Percentiles rank a stretch among this genome's conserved stretches.
Evolutionary conservation across 2,888 invertebrate genomes (phyloP).

Genomic region (Hoplodrina ambigua): DNA sequence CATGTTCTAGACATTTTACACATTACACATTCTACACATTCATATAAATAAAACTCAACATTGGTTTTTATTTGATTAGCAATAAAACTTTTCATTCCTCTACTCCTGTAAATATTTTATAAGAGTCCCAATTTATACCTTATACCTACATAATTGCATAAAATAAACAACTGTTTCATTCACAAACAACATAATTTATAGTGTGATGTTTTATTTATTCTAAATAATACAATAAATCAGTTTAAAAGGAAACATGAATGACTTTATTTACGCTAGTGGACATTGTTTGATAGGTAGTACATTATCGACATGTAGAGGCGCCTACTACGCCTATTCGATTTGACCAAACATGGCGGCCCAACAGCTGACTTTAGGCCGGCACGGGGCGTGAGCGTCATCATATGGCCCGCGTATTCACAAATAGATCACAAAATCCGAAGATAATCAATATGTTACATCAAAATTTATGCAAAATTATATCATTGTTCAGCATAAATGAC

Average conservation of each 20-base stretch:
- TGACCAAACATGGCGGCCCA: slow-evolving; percentile 90
- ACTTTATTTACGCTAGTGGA: slow-evolving; percentile 72
- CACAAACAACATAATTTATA: background rate
- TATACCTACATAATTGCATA: background rate
- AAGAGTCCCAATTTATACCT: background rate
- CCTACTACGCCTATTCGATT: slow-evolving; percentile 89
- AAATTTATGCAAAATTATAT: slow-evolving; percentile 5
- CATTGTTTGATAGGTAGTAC: slow-evolving; percentile 78
- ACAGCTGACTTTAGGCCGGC: slow-evolving; percentile 90
- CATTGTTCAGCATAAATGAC: slow-evolving; percentile 11
- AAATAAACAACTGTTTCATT: background rate
- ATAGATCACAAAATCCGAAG: slow-evolving; percentile 30
- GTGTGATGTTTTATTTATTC: background rate
- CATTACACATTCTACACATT: too few species aligned
- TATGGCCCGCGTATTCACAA: slow-evolving; percentile 74
- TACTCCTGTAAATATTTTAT: slow-evolving; percentile 2
- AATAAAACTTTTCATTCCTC: background rate
- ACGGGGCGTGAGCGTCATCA: slow-evolving; percentile 85
- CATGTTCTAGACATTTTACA: background rate
- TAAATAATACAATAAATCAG: slow-evolving; percentile 15
- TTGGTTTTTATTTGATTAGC: background rate
- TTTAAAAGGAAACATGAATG: slow-evolving; percentile 71
- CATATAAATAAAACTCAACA: background rate
- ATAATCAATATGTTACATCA: slow-evolving; percentile 15
- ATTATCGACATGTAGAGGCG: slow-evolving; percentile 75